Conservation (phyloP, 2,113 vertebrate species). For the Theristicus caerulescens region DNA sequence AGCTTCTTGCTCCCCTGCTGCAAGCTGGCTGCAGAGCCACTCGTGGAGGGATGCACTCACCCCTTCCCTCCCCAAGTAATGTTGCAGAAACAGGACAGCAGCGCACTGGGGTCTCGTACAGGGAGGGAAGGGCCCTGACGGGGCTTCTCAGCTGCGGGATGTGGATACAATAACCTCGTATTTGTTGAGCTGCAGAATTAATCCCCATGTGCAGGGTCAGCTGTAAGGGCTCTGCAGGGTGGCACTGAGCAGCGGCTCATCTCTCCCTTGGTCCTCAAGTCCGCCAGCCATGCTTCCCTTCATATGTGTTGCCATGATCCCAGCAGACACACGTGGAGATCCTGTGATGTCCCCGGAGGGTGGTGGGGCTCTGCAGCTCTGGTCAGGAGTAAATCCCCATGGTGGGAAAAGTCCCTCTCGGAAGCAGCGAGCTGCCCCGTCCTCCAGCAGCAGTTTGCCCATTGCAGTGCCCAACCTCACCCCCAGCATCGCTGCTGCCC, state of each 20-base stretch:
- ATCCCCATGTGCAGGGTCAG: fast-evolving
- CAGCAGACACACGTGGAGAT: background rate
- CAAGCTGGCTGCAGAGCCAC: background rate
- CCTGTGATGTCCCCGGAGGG: fast-evolving
- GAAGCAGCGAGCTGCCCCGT: background rate
- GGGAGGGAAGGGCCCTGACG: background rate
- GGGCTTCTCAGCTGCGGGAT: background rate
- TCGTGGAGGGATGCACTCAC: fast-evolving
- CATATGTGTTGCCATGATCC: fast-evolving
- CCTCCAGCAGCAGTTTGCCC: background rate
- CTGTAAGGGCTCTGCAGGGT: background rate
- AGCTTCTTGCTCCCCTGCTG: background rate
- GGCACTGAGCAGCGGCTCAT: background rate
- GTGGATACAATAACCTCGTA: fast-evolving
- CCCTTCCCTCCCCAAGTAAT: fast-evolving
- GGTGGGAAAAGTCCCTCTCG: fast-evolving
- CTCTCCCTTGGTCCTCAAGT: background rate
- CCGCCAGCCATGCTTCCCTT: fast-evolving
- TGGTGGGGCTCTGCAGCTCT: background rate
- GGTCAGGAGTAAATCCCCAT: background rate
- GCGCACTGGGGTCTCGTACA: fast-evolving
- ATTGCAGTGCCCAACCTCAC: fast-evolving
- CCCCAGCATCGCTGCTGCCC: background rate
- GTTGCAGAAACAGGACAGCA: fast-evolving
- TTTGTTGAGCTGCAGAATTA: background rate